Evolutionary conservation across 2,888 invertebrate genomes (phyloP).

Genomic region (Aricia artaxerxes): DNA sequence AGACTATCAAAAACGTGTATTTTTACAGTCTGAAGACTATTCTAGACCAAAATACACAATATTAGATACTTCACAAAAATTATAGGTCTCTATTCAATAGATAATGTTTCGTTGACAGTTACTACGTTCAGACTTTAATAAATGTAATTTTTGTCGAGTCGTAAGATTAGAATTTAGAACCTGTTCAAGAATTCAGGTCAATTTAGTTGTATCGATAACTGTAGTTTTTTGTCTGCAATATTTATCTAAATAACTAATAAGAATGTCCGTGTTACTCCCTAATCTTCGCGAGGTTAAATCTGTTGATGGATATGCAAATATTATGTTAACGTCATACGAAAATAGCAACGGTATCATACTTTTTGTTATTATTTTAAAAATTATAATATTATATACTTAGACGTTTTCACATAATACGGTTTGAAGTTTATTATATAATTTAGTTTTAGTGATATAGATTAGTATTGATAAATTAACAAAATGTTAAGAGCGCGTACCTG

Average conservation of each 20-base stretch:
- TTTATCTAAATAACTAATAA: constrained; percentile 36
- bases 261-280: constrained; percentile 33
- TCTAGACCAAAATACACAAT: not conserved
- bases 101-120: not conserved
- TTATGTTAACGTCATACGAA: not conserved
- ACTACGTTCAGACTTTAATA: not conserved
- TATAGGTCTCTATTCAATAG: not conserved
- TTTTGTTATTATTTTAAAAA: not conserved
- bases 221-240: constrained; percentile 57
- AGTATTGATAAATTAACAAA: too few relatives aligned
- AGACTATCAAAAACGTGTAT: not conserved
- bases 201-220: constrained; percentile 64
- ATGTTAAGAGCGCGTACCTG: too few relatives aligned
- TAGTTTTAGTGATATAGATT: too few relatives aligned
- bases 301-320: constrained; percentile 20
- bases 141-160: constrained; percentile 6
- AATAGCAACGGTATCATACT: constrained; percentile 2
- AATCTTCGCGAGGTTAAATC: constrained; percentile 38
- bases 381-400: too few relatives aligned
- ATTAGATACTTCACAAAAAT: not conserved
- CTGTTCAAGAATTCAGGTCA: constrained; percentile 54
- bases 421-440: too few relatives aligned
- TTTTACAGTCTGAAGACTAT: not conserved
- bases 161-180: constrained; percentile 31
- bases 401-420: too few relatives aligned